A percentile compares a stretch with the other conserved stretches of the same genome.
Evolutionary conservation across 2,113 vertebrate genomes (phyloP).

Genomic region (Ploceus nigricollis): DNA sequence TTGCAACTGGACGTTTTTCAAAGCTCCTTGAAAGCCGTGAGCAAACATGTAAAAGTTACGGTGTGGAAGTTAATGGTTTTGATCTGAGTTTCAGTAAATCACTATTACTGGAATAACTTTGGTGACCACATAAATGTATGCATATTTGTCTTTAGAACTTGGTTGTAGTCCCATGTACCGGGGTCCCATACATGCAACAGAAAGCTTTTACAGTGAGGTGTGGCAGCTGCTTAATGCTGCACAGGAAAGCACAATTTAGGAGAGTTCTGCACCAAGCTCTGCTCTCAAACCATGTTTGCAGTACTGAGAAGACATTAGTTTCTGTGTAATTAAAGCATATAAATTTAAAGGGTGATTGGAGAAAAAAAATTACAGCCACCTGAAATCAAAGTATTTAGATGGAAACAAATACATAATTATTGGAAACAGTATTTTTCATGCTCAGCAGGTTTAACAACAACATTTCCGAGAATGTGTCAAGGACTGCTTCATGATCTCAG

Average conservation of each 20-base stretch:
- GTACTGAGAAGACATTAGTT: not conserved
- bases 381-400: not conserved
- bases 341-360: not conserved
- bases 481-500: not conserved
- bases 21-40: not conserved
- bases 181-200: not conserved
- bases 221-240: not conserved
- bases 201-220: not conserved
- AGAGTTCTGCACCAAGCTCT: not conserved
- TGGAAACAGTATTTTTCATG: not conserved
- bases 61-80: conserved; percentile 14
- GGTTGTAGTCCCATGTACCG: not conserved
- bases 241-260: not conserved
- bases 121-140: not conserved
- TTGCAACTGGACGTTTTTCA: not conserved
- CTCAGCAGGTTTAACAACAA: not conserved
- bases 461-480: not conserved
- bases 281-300: not conserved
- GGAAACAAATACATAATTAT: not conserved
- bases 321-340: not conserved
- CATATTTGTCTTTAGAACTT: not conserved
- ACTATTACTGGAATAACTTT: conserved; percentile 7
- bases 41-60: not conserved
- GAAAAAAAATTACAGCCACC: not conserved
- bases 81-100: not conserved